Evolutionary conservation across 2,797 vertebrate genomes (phyloP), one percentile per base, ranked within the genome.

Genomic region (Sciurus vulgaris): DNA sequence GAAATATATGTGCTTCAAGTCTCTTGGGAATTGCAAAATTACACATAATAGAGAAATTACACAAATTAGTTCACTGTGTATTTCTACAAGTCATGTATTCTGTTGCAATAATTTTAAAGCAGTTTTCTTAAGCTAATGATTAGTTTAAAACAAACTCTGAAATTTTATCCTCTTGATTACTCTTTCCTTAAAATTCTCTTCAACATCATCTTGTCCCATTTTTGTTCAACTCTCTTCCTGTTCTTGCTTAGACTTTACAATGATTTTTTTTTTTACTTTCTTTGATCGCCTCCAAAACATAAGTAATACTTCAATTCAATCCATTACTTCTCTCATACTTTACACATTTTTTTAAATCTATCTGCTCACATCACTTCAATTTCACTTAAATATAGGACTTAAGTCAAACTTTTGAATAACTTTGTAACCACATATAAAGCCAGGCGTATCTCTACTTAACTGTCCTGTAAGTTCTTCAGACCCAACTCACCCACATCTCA

Each of bases 21-120:
- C 63, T n/a, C 63, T 41, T 44, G 26, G 79, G 90, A 91, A 81
- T 22, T 20, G 7, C 82, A 73, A 72, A 85, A 89, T 81, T 94
- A 91, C 18, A 22, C 76, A 69, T 84, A 38, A 93, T 41, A 47
- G 41, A 85, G 38, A 93, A 96, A 78, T 94, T 61, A 59, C 28
- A 92, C 84, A 51, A 77, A 38, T 82, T 70, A 61, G 7, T n/a
- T 90, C 7, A 38, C 11, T 74, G 22, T 73, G 26, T 51, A 35
- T 93, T 86, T 86, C 72, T 67, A 15, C 33, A 49, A 86, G n/a
- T 30, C 73, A 88, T 63, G 33, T 33, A 28, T 47, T 67, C 47
- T 44, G 18, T 61, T 84, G 85, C 28, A 86, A 44, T 77, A 13
- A 82, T 82, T 82, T 47, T 41, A 86, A 86, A 86, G 59, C 30